A percentile compares a stretch with the other conserved stretches of the same genome.
phyloP scores from a whole-genome alignment of 2,113 vertebrate genomes.

The Amblyopsis rosae region DNA sequence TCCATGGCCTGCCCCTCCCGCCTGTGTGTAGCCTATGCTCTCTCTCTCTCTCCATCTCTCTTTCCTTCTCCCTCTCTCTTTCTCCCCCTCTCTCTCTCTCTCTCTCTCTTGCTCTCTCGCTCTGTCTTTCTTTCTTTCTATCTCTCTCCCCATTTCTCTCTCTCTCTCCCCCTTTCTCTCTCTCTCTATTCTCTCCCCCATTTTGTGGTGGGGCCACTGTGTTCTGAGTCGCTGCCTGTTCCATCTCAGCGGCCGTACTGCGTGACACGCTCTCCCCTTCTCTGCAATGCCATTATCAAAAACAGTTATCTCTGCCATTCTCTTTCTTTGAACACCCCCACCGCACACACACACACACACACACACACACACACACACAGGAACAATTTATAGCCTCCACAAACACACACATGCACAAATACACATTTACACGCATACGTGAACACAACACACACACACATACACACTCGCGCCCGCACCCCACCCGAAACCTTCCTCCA shows the following conservation, averaged over 20 bases:
- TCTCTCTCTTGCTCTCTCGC: neutral
- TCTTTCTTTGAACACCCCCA: constrained; percentile 38
- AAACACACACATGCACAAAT: neutral
- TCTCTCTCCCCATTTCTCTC: neutral
- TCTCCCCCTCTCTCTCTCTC: neutral
- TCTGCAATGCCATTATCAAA: constrained; percentile 51
- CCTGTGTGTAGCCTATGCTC: constrained; percentile 23
- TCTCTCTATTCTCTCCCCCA: constrained; percentile 4
- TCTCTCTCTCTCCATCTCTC: constrained; percentile 3
- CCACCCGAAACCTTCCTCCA: constrained; percentile 45
- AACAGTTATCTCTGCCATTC: constrained; percentile 50
- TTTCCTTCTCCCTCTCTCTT: constrained; percentile 11
- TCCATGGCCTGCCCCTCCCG: constrained; percentile 42
- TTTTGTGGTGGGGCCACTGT: constrained; percentile 37
- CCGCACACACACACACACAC: constrained; percentile 11
- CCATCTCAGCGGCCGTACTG: constrained; percentile 45
- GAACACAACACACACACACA: constrained; percentile 4
- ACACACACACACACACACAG: constrained; percentile 1
- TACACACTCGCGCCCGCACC: constrained; percentile 30
- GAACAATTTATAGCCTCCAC: neutral
- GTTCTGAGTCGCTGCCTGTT: constrained; percentile 37
- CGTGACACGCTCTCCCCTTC: constrained; percentile 34
- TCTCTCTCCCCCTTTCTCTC: constrained; percentile 11
- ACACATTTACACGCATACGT: neutral
- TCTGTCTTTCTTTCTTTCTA: constrained; percentile 4